Base-by-base conservation (phyloP, 2,113 vertebrate species). In the Pseudopodoces humilis region DNA sequence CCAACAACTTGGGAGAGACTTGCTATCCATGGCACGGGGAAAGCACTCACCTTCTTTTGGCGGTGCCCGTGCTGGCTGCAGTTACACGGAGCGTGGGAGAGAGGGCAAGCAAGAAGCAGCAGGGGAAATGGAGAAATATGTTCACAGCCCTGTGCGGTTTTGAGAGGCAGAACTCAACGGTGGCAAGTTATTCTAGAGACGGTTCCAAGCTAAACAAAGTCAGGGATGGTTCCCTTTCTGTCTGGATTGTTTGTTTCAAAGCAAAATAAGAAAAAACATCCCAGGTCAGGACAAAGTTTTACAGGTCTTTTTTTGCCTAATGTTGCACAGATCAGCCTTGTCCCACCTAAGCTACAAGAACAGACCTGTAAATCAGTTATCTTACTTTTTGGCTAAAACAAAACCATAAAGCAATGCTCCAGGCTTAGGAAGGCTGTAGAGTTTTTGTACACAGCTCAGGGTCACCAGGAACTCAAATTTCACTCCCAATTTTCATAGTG, bases 141-240 rank as follows among this genome's bases (percentile, higher is more conserved):
- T 52, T 47, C 78, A 75, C 92, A 93, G 78, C 49, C 59, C 82
- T 46, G 59, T 86, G 71, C 0, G 10, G 91, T 78, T 97, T 94
- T 63, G 44, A 25, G 4, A 83, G 65, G 69, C 77, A 79, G 56
- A 70, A 74, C 59, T 88, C 65, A 75, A 84, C 15, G 2, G 86
- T 78, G 81, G 76, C 80, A 53, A 91, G 69, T 96, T 92, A 86
- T 84, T 92, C 52, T 91, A 92, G 88, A 78, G 69, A 47, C 4
- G 6, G 31, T 31, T 94, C 86, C 96, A 95, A 97, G 43, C 55
- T 28, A 95, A 94, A 94, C 80, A 86, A 71, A 88, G 24, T 28
- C 77, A 86, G 80, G 72, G 79, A 75, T 18, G 47, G 52, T 55
- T 93, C 68, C 47, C 49, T 81, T 90, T 59, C 60, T 52, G 65